Evolutionary conservation across 1,140 invertebrate genomes (phyloP), one percentile per base, ranked within the genome.

Genomic region (Papilio polytes): DNA sequence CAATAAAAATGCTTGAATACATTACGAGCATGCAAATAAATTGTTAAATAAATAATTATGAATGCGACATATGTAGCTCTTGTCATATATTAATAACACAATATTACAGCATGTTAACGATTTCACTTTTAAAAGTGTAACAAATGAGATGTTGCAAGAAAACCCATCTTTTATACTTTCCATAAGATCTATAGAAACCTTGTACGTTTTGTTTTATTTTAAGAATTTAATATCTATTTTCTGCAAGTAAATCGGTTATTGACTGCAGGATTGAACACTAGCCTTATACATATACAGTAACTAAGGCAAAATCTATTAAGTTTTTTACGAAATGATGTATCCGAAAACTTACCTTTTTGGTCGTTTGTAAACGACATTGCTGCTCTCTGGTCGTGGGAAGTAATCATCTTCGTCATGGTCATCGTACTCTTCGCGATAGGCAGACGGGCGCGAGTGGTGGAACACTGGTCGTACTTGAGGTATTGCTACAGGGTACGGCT

Each of bases 401-500:
- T 92, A 93, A 7, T 92, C 90, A 4, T 86, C 85, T 3, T 90
- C 93, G n/a, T 87, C 80, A 22, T 85, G 80, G 10, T 94, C 91
- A 20, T 83, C 82, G 13, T 89, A 87, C 15, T 91, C 88, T 51
- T 90, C 87, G 18, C 85, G 84, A 41, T 74, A 36, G 1, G 72
- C 31, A 46, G 10, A 31, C 9, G 86, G 86, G 74, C 88, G 87
- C 13, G 90, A 85, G 81, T 95, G 94, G 80, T 95, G 95, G 82
- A 94, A 95, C 82, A 97, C 92, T 59, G 96, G 96, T 80, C 96
- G 96, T 84, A 97, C 96, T 82, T 97, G 95, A 2, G 96, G 96
- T 77, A 97, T 94, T 76, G 96, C 96, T 20, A 97, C 96, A 31
- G 96, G 96, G 81, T 96, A 97, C 2, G 96, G 96, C 84, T 96